Evolutionary conservation across 2,888 invertebrate species (phyloP), one percentile per base, ranked within the genome.

Genomic region (Cabera pusaria): DNA sequence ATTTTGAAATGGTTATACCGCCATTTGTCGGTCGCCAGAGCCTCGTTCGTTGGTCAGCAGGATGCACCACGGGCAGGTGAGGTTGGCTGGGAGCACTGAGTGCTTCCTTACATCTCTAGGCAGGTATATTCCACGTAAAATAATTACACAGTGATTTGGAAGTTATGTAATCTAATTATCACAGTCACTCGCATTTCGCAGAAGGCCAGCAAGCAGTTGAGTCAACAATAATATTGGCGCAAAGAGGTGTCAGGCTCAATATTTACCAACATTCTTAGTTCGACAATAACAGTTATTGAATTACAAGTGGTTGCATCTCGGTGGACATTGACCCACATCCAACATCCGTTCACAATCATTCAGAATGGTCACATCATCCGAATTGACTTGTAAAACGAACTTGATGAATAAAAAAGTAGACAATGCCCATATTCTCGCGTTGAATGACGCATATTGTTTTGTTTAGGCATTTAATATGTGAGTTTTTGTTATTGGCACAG

Each of bases 301-400:
- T 49, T 46, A 56, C 23, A 35, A 35, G 29, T 28, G 29, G 21
- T 35, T 35, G 41, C 58, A 62, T 53, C 54, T 49, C 47, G 49
- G 52, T 68, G 75, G 75, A 76, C 83, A 82, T 79, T 84, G 82
- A 77, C 82, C 83, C 52, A 80, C 49, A 75, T 80, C 55, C 46
- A 43, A 64, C 66, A 66, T 73, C 71, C 68, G 70, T 63, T 60
- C 68, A 63, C 66, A 69, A 74, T 58, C 65, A 76, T 77, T 71
- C 72, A 73, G 55, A 76, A 77, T 71, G 75, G 75, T 54, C 64
- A 74, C 66, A 75, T 75, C 64, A 71, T 56, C 59, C 59, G 65
- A 71, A 77, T 79, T 78, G 78, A 76, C 68, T 81, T 78, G 68
- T 59, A 75, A 80, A 83, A 69, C 59, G 56, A 54, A 60, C 54